phyloP scores from a whole-genome alignment of 2,888 invertebrate species.

The Leptogaster cylindrica region DNA sequence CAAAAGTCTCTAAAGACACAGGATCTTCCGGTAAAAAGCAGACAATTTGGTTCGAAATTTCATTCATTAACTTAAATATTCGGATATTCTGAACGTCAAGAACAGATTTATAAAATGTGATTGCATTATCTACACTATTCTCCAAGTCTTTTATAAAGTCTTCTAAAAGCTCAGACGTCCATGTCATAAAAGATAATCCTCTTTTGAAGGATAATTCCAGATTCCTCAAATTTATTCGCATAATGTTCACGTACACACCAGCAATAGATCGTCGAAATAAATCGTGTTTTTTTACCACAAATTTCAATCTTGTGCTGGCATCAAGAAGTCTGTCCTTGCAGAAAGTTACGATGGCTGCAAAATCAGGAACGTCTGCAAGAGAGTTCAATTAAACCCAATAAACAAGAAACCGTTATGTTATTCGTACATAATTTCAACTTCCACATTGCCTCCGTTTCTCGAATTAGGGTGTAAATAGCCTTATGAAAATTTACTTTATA shows the following conservation, averaged over 20 bases:
- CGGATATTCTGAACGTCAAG: conserved; percentile 78
- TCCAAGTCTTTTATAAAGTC: conserved; percentile 62
- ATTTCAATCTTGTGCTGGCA: conserved; percentile 69
- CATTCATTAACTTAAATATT: conserved; percentile 72
- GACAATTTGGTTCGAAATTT: conserved; percentile 68
- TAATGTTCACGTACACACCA: conserved; percentile 70
- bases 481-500: conserved; percentile 77
- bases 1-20: conserved; percentile 69
- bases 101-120: conserved; percentile 59
- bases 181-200: conserved; percentile 78
- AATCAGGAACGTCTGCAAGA: conserved; percentile 70
- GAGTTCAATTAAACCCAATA: not conserved
- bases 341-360: conserved; percentile 76
- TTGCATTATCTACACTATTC: conserved; percentile 47
- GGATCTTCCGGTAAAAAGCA: conserved; percentile 70
- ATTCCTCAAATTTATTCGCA: conserved; percentile 71
- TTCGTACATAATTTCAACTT: conserved; percentile 71
- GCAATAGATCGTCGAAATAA: conserved; percentile 63
- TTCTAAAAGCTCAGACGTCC: conserved; percentile 74
- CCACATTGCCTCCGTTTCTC: conserved; percentile 82
- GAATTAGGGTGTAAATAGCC: conserved; percentile 73
- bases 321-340: conserved; percentile 73
- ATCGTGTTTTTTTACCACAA: conserved; percentile 69
- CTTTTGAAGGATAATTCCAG: conserved; percentile 76
- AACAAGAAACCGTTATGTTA: not conserved